A percentile compares a stretch with the other conserved stretches of the same genome.
phyloP scores from a whole-genome alignment of 2,888 invertebrate genomes.

The Diachrysia chrysitis region DNA sequence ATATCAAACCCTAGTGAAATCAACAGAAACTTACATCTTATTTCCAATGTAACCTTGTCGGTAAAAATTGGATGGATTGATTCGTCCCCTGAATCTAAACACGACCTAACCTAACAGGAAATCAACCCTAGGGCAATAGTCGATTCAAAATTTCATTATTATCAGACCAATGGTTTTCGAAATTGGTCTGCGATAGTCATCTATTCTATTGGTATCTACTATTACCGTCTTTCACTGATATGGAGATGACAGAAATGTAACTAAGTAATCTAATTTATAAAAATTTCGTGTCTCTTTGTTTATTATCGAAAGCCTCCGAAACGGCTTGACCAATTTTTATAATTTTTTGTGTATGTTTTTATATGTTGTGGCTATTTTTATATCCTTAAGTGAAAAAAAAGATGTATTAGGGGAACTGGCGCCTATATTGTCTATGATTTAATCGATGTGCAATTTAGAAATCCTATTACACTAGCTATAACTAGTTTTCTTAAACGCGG shows the following conservation, averaged over 20 bases:
- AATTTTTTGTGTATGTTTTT: no score
- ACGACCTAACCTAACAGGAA: conserved; percentile 8
- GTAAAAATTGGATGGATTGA: background rate
- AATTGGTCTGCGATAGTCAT: conserved; percentile 20
- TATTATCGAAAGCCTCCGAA: no score
- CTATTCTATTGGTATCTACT: no score
- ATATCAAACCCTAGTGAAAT: no score
- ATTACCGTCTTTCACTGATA: no score
- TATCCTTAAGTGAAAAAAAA: no score
- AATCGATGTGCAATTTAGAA: conserved; percentile 27
- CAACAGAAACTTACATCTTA: background rate
- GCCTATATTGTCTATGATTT: background rate
- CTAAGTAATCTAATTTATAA: no score
- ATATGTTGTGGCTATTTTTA: no score
- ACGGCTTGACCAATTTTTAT: no score
- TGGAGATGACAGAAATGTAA: no score
- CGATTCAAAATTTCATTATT: conserved; percentile 41
- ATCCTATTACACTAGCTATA: conserved; percentile 23
- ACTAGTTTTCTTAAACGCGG: conserved; percentile 39
- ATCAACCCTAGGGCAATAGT: conserved; percentile 25
- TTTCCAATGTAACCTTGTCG: background rate
- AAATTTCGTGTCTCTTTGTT: no score
- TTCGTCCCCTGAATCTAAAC: background rate
- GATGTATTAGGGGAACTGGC: background rate
- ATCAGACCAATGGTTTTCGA: conserved; percentile 39